Conservation (phyloP, 2,797 vertebrate genomes). For the Sphenodon punctatus region DNA sequence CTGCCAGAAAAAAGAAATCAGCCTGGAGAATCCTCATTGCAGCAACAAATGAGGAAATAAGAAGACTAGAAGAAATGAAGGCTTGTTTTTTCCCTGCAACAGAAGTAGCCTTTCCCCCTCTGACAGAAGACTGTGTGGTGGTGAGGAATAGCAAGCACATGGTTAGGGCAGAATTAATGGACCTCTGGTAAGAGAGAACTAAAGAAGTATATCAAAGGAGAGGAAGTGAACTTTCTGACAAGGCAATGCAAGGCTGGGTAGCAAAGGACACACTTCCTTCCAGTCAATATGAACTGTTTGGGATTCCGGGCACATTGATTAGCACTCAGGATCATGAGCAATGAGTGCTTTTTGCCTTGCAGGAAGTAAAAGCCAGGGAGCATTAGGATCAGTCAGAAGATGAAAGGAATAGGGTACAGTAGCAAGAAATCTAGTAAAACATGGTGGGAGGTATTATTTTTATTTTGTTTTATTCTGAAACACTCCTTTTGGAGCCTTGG, state of each 20-base stretch:
- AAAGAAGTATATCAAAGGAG: not conserved
- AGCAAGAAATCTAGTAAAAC: not conserved
- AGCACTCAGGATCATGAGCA: not conserved
- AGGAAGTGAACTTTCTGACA: not conserved
- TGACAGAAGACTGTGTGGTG: not conserved
- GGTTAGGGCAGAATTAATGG: not conserved
- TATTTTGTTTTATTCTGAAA: no score
- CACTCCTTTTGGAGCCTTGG: not conserved
- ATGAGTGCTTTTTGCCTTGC: not conserved
- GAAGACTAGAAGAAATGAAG: not conserved
- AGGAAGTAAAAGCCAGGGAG: not conserved
- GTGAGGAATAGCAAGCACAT: not conserved
- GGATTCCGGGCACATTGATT: not conserved
- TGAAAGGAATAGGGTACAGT: not conserved
- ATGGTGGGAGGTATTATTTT: not conserved
- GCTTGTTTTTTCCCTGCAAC: not conserved
- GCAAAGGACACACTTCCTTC: not conserved
- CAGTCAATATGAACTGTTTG: not conserved
- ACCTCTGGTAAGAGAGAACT: not conserved
- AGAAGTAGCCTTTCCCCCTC: not conserved
- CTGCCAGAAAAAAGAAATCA: not conserved
- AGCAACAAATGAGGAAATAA: not conserved
- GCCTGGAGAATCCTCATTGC: not conserved
- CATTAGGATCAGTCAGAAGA: not conserved
- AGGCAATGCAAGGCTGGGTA: not conserved